phyloP scores from a whole-genome alignment of 2,113 vertebrate species.

The Datnioides undecimradiatus region DNA sequence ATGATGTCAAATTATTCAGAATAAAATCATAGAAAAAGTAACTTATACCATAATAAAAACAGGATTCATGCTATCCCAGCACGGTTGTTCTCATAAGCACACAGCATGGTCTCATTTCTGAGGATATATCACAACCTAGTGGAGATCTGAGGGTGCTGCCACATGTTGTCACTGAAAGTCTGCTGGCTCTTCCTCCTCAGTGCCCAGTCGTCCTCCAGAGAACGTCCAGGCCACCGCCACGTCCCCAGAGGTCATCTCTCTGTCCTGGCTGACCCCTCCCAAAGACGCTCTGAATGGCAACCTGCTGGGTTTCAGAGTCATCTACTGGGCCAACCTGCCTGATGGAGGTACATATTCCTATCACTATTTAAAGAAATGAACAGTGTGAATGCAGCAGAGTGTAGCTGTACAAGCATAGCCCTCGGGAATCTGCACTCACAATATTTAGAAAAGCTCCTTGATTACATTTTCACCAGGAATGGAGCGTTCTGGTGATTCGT shows the following conservation, averaged over 20 bases:
- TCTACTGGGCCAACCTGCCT: slow-evolving; percentile 98
- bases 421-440: background rate
- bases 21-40: background rate
- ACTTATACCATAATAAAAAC: background rate
- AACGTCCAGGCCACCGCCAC: slow-evolving; percentile 94
- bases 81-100: background rate
- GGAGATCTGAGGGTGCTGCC: slow-evolving; percentile 56
- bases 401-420: too few species aligned
- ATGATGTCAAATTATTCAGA: background rate
- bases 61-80: background rate
- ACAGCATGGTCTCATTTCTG: slow-evolving; percentile 1
- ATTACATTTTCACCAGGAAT: too few species aligned
- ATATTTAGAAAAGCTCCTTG: background rate
- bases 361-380: background rate
- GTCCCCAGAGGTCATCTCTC: slow-evolving; percentile 95
- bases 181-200: slow-evolving; percentile 76
- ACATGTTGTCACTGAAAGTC: background rate
- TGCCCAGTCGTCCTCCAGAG: slow-evolving; percentile 96
- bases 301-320: slow-evolving; percentile 96
- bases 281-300: slow-evolving; percentile 97
- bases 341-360: slow-evolving; percentile 90
- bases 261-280: slow-evolving; percentile 94
- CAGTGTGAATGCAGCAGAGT: background rate
- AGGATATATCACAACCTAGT: slow-evolving; percentile 69
- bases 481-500: too few species aligned